A percentile compares a stretch with the other conserved stretches of the same genome.
Evolutionary conservation across 2,888 invertebrate species (phyloP).

Genomic region (Nymphalis c-album): DNA sequence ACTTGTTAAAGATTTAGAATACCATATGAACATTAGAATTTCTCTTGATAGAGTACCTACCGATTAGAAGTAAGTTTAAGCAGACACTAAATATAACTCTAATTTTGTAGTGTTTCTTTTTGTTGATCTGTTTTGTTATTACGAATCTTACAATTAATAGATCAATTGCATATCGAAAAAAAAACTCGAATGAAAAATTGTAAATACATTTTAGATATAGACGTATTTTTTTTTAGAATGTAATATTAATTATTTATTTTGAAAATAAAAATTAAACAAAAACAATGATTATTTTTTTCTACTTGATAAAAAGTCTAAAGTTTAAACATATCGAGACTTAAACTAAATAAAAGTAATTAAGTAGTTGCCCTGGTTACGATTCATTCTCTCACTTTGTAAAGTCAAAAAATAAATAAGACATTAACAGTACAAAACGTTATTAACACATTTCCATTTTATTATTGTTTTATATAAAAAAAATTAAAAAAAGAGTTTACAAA

Average conservation of each 20-base stretch:
- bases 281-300: background rate
- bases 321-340: too few relatives aligned
- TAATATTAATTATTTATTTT: slow-evolving; percentile 9
- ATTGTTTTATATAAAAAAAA: too few relatives aligned
- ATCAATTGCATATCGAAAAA: background rate
- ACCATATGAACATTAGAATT: background rate
- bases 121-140: too few relatives aligned
- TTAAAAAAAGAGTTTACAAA: background rate
- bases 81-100: background rate
- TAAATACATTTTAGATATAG: slow-evolving; percentile 4
- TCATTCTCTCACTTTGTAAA: too few relatives aligned
- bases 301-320: too few relatives aligned
- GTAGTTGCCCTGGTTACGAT: too few relatives aligned
- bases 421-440: too few relatives aligned
- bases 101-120: too few relatives aligned
- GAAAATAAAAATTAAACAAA: background rate
- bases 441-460: too few relatives aligned
- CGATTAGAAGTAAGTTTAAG: slow-evolving; percentile 33
- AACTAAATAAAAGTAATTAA: too few relatives aligned
- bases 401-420: too few relatives aligned
- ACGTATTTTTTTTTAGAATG: slow-evolving; percentile 12
- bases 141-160: background rate
- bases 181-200: background rate
- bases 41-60: slow-evolving; percentile 24
- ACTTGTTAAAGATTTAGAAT: background rate